Conservation (phyloP, 1,140 invertebrate species). For the Tetragnatha versicolor region DNA sequence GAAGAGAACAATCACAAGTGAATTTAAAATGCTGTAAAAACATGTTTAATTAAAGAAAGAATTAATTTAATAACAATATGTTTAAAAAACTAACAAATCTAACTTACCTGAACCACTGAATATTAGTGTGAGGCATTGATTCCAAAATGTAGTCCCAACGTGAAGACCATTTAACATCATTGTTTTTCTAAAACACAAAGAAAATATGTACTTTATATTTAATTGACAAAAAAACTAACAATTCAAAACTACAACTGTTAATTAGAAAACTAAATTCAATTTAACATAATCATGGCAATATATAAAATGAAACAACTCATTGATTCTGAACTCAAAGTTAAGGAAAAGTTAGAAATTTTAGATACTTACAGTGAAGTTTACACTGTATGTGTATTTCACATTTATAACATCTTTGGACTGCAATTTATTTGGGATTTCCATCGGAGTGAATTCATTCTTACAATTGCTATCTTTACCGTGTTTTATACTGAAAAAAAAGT, state of each 20-base stretch:
- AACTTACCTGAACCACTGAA: constrained; percentile 95
- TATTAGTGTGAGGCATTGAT: constrained; percentile 97
- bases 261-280: neutral
- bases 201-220: constrained; percentile 3
- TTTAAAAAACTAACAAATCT: neutral
- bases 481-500: constrained; percentile 62
- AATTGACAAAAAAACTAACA: constrained; percentile 1
- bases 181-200: constrained; percentile 70
- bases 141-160: constrained; percentile 99
- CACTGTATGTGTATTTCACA: constrained; percentile 87
- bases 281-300: neutral
- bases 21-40: constrained; percentile 67
- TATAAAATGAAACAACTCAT: too few species aligned
- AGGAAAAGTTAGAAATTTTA: neutral
- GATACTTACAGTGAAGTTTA: constrained; percentile 75
- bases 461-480: constrained; percentile 67
- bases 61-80: constrained; percentile 3
- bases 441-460: constrained; percentile 66
- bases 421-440: constrained; percentile 73
- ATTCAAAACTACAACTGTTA: neutral
- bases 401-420: constrained; percentile 69
- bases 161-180: constrained; percentile 95
- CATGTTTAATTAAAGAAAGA: constrained; percentile 18
- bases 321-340: too few species aligned
- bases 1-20: constrained; percentile 72